A percentile compares a stretch with the other conserved stretches of the same genome.
phyloP scores from a whole-genome alignment of 2,888 invertebrate species.

The Athalia rosae region DNA sequence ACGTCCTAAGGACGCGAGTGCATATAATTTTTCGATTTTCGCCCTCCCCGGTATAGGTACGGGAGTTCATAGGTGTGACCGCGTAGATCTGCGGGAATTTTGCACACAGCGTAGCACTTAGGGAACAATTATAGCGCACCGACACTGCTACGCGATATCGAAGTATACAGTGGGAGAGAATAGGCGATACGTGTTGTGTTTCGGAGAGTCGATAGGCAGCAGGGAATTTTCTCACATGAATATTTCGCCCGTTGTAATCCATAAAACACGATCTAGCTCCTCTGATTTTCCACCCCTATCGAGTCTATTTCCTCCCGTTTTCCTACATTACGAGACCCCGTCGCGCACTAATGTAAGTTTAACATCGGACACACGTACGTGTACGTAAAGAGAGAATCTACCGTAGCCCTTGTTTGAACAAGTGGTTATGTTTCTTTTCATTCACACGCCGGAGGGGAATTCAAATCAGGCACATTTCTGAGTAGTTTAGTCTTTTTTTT shows the following conservation, averaged over 20 bases:
- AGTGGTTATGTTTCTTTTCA: slow-evolving; percentile 7
- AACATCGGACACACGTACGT: neutral
- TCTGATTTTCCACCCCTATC: neutral
- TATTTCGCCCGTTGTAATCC: slow-evolving; percentile 30
- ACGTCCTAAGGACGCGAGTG: no score
- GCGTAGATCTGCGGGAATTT: neutral
- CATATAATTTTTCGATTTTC: no score
- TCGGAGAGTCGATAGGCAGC: neutral
- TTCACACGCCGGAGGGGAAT: neutral
- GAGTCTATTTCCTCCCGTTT: no score
- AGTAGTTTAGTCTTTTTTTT: neutral
- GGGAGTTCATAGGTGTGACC: no score
- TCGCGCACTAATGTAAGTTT: neutral
- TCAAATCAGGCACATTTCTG: neutral
- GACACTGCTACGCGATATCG: slow-evolving; percentile 3
- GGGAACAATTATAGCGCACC: slow-evolving; percentile 23
- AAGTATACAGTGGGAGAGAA: neutral
- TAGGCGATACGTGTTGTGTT: neutral
- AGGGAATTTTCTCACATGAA: slow-evolving; percentile 36
- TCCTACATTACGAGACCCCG: no score
- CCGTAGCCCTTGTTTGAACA: slow-evolving; percentile 12
- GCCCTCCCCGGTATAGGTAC: no score
- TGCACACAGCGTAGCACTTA: neutral
- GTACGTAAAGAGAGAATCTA: neutral
- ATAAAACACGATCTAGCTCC: neutral